Conservation (phyloP, 2,797 vertebrate genomes). For the Anniella stebbinsi region DNA sequence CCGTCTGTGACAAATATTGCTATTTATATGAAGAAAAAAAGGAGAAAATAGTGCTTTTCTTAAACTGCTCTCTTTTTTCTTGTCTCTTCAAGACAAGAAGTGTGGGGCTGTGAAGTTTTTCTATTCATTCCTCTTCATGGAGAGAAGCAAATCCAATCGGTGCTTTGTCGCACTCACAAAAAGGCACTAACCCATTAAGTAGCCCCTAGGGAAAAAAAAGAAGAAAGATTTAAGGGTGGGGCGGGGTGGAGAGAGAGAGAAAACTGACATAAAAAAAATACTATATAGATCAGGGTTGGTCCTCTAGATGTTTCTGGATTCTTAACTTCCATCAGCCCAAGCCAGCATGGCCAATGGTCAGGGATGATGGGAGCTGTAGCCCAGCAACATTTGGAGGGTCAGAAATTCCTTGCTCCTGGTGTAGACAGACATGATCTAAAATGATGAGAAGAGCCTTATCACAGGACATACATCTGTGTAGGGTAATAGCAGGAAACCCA, state of each 20-base stretch:
- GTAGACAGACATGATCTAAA: background rate
- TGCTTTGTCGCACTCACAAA: conserved; percentile 40
- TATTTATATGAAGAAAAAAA: conserved; percentile 42
- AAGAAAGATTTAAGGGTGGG: background rate
- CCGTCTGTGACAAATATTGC: conserved; percentile 26
- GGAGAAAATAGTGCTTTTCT: conserved; percentile 30
- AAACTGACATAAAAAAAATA: background rate
- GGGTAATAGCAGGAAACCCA: background rate
- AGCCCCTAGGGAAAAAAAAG: conserved; percentile 86
- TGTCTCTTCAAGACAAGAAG: conserved; percentile 16
- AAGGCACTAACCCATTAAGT: conserved; percentile 92
- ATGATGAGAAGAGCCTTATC: background rate
- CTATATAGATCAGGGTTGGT: background rate
- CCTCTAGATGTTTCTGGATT: background rate
- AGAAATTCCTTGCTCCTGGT: background rate
- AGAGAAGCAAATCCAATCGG: conserved; percentile 61
- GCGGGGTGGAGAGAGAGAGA: background rate
- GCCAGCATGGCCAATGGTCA: too few relatives aligned
- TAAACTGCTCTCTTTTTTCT: conserved; percentile 35
- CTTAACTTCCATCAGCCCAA: background rate
- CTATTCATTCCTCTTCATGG: conserved; percentile 50
- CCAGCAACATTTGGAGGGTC: background rate
- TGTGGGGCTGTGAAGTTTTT: conserved; percentile 19
- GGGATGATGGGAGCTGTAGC: too few relatives aligned
- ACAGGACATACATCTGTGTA: background rate